Percentiles rank a stretch among this genome's conserved stretches.
These are phyloP conservation scores for Halictus ligatus DNA, from an alignment of 2,888 invertebrate genomes.

Conservation along the genomic window DNA sequence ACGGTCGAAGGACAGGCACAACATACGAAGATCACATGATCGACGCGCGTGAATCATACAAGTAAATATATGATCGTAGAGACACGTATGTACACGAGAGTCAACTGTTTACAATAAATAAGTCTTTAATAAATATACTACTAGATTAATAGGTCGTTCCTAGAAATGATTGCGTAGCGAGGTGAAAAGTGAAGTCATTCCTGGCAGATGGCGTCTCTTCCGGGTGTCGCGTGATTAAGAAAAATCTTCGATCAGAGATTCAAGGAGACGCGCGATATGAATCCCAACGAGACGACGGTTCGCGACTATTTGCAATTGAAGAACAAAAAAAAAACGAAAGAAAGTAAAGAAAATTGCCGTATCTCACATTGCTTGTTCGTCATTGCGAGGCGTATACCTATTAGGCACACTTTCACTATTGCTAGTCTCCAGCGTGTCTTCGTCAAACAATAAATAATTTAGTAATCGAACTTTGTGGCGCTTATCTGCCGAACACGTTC, in stretches of 20 bases:
- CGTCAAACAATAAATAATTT: conserved; percentile 44
- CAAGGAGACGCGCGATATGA: conserved; percentile 46
- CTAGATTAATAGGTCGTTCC: conserved; percentile 73
- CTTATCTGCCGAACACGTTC: not conserved
- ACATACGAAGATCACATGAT: conserved; percentile 71
- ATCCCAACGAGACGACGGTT: conserved; percentile 20
- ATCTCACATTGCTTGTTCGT: not conserved
- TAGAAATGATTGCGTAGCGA: conserved; percentile 68
- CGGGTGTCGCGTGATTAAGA: conserved; percentile 31
- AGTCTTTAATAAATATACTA: conserved; percentile 79
- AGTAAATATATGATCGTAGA: conserved; percentile 63
- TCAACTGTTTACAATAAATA: conserved; percentile 76
- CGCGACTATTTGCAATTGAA: conserved; percentile 4
- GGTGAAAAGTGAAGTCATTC: conserved; percentile 47
- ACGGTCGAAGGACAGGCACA: conserved; percentile 59
- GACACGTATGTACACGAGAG: conserved; percentile 71
- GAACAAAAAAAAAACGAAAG: not conserved
- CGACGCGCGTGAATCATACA: conserved; percentile 67
- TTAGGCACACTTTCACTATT: conserved; percentile 24
- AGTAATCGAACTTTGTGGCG: conserved; percentile 4
- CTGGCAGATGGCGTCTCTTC: conserved; percentile 31
- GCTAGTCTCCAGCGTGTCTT: conserved; percentile 23
- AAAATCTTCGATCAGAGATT: conserved; percentile 51
- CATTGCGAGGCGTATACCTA: conserved; percentile 43
- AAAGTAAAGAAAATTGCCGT: conserved; percentile 5